phyloP scores from a whole-genome alignment of 2,113 vertebrate genomes.

The Thinocorus orbignyianus region DNA sequence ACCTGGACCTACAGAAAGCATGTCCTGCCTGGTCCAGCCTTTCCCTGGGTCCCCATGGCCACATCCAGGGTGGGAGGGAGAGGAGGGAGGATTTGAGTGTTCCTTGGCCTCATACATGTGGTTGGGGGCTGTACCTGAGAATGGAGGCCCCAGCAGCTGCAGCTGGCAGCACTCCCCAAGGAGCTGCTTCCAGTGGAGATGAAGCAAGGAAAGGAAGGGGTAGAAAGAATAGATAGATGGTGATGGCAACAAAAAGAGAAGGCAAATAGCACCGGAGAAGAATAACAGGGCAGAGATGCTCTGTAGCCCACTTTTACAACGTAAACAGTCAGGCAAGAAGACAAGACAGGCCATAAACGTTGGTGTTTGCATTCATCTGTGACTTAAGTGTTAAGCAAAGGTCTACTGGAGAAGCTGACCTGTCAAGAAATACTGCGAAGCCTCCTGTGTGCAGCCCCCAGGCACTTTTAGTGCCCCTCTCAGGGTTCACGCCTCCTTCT shows the following conservation, averaged over 20 bases:
- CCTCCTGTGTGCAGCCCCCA: background rate
- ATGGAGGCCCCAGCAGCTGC: background rate
- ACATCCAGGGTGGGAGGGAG: background rate
- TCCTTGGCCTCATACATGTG: rapidly evolving
- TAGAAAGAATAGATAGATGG: background rate
- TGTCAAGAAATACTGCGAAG: background rate
- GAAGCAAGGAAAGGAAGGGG: background rate
- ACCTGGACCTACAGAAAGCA: background rate
- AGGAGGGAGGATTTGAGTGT: background rate
- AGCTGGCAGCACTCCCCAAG: background rate
- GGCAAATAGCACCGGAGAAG: rapidly evolving
- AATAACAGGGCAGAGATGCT: background rate
- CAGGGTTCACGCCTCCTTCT: background rate
- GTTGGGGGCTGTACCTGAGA: background rate
- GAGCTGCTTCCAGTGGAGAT: background rate
- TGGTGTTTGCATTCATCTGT: background rate
- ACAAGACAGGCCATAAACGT: background rate
- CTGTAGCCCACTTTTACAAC: background rate
- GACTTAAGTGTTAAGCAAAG: background rate
- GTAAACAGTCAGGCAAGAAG: background rate
- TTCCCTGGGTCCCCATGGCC: background rate
- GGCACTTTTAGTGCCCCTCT: background rate
- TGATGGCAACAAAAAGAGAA: background rate
- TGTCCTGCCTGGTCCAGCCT: background rate
- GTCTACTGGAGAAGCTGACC: background rate